phyloP scores from a whole-genome alignment of 2,888 invertebrate genomes.

The Brachyptera risi region DNA sequence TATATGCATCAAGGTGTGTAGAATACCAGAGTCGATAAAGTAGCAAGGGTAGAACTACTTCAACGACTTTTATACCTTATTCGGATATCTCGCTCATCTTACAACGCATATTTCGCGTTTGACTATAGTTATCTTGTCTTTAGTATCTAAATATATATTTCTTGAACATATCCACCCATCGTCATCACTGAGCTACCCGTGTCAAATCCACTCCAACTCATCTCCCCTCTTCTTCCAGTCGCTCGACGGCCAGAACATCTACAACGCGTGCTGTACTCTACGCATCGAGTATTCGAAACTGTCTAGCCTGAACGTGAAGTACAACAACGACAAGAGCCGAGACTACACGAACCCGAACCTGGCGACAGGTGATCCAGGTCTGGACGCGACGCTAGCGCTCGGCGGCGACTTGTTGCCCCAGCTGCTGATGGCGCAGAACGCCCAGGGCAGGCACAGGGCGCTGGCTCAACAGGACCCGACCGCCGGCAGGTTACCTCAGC shows the following conservation, averaged over 20 bases:
- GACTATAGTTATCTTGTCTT: too few relatives aligned
- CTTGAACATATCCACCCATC: too few relatives aligned
- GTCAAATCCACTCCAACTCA: not conserved
- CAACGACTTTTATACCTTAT: too few relatives aligned
- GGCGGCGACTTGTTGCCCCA: constrained; percentile 56
- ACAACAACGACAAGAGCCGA: constrained; percentile 99
- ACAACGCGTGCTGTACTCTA: constrained; percentile 98
- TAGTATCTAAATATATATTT: too few relatives aligned
- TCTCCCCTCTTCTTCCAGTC: constrained; percentile 54
- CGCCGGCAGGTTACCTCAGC: constrained; percentile 27
- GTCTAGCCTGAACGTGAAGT: constrained; percentile 96
- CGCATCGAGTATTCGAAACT: constrained; percentile 99
- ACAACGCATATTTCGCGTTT: too few relatives aligned
- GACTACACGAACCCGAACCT: constrained; percentile 99
- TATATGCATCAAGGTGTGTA: too few relatives aligned
- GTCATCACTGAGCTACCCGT: too few relatives aligned
- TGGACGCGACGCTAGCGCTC: constrained; percentile 52
- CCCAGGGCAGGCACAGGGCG: constrained; percentile 32
- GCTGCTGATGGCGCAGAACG: constrained; percentile 47
- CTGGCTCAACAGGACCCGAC: constrained; percentile 25
- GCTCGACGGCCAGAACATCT: constrained; percentile 97
- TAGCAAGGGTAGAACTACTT: too few relatives aligned
- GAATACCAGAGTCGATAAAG: too few relatives aligned
- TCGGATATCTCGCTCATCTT: too few relatives aligned
- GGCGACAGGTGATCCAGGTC: constrained; percentile 83